Conservation (phyloP, 92 coral and sea anemone species). For the Palythoa heliodiscus region DNA sequence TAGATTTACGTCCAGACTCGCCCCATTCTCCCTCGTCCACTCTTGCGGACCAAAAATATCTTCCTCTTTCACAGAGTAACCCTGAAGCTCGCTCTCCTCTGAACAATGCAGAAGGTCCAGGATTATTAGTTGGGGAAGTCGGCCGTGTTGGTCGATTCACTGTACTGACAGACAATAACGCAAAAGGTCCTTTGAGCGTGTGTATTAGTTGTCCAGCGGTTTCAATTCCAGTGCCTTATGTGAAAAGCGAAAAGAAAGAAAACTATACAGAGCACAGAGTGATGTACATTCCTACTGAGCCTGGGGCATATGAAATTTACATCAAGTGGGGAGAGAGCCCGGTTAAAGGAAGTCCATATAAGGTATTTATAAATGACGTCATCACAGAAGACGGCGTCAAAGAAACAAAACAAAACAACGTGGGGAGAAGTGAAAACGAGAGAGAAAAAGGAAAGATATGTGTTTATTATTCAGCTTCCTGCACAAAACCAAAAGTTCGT, state of each 20-base stretch:
- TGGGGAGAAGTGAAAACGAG: slow-evolving; percentile 42
- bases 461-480: slow-evolving; percentile 88
- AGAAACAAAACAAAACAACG: slow-evolving; percentile 36
- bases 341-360: slow-evolving; percentile 87
- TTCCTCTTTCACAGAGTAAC: not conserved
- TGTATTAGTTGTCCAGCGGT: slow-evolving; percentile 99
- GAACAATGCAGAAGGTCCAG: slow-evolving; percentile 92
- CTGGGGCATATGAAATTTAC: slow-evolving; percentile 92
- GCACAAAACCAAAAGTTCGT: slow-evolving; percentile 76
- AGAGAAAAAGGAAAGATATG: slow-evolving; percentile 75
- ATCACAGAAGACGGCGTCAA: slow-evolving; percentile 8
- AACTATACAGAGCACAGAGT: slow-evolving; percentile 81
- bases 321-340: slow-evolving; percentile 92
- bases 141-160: slow-evolving; percentile 88
- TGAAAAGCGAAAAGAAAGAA: slow-evolving; percentile 78
- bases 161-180: slow-evolving; percentile 88
- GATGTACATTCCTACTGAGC: slow-evolving; percentile 93
- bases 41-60: not conserved
- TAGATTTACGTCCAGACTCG: not conserved
- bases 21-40: slow-evolving; percentile 26
- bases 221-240: slow-evolving; percentile 98
- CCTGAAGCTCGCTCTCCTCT: slow-evolving; percentile 34
- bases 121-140: slow-evolving; percentile 88
- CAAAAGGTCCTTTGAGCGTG: slow-evolving; percentile 96
- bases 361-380: slow-evolving; percentile 85